phyloP scores from a whole-genome alignment of 2,888 invertebrate species.

The Drosophila picticornis region DNA sequence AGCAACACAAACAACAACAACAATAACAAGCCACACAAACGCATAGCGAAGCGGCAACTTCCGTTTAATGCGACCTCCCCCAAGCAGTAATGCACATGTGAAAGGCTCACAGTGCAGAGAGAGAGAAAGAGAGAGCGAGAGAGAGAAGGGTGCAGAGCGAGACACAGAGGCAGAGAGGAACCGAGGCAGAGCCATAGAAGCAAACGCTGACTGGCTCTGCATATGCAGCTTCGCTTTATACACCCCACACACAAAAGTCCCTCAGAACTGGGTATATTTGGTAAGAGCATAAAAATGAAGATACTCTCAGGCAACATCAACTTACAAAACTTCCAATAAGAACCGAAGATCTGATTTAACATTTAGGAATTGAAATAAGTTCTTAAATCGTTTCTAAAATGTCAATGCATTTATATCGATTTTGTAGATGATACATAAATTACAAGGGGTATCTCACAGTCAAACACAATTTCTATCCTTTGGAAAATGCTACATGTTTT shows the following conservation, averaged over 20 bases:
- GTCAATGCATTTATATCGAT: neutral
- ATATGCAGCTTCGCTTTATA: slow-evolving; percentile 55
- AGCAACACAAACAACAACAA: slow-evolving; percentile 23
- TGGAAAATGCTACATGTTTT: slow-evolving; percentile 36
- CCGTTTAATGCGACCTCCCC: slow-evolving; percentile 72
- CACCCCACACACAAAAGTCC: slow-evolving; percentile 30
- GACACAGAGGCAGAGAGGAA: neutral
- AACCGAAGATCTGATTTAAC: neutral
- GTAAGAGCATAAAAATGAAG: neutral
- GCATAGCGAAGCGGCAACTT: slow-evolving; percentile 79
- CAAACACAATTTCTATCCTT: neutral
- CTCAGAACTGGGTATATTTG: neutral
- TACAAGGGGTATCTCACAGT: slow-evolving; percentile 13
- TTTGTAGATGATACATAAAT: neutral
- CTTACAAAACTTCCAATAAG: neutral
- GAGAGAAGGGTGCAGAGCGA: neutral
- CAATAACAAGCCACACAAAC: slow-evolving; percentile 63
- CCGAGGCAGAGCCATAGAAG: slow-evolving; percentile 6
- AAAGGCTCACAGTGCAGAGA: slow-evolving; percentile 36
- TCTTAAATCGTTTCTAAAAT: neutral
- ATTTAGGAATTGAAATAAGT: neutral
- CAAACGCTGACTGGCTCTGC: slow-evolving; percentile 29
- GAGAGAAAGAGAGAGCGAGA: neutral
- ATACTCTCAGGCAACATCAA: neutral
- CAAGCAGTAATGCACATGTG: slow-evolving; percentile 72